Evolutionary conservation across 2,888 invertebrate species (phyloP).

Genomic region (Ashinkailepas kermadecensis): DNA sequence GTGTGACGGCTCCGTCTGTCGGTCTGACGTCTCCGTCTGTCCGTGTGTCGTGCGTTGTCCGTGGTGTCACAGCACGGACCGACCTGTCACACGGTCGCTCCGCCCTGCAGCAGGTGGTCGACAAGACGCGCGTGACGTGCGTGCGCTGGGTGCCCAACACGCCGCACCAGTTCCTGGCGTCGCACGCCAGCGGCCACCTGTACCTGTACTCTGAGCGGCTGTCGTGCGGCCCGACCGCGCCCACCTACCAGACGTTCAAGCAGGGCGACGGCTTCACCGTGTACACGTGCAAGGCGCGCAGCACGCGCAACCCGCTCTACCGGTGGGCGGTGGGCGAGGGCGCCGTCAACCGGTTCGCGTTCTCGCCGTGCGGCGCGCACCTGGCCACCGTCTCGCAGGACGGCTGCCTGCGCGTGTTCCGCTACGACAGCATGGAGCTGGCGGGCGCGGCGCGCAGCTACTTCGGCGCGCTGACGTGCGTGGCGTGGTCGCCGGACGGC

Average conservation of each 20-base stretch:
- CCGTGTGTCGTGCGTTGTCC: too few species aligned
- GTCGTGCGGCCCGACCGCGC: constrained; percentile 78
- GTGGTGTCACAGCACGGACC: too few species aligned
- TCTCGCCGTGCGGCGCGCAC: constrained; percentile 88
- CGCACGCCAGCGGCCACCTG: constrained; percentile 91
- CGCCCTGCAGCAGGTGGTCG: constrained; percentile 54
- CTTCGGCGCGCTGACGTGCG: constrained; percentile 95
- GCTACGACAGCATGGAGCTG: constrained; percentile 95
- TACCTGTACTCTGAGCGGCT: constrained; percentile 97
- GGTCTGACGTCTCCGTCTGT: too few species aligned
- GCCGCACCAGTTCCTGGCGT: constrained; percentile 83
- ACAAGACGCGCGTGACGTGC: constrained; percentile 91
- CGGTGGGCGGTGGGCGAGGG: constrained; percentile 75
- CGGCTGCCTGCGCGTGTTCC: constrained; percentile 90
- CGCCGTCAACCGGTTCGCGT: constrained; percentile 92
- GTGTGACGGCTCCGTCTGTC: too few species aligned
- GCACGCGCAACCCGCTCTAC: constrained; percentile 89
- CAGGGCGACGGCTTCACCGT: constrained; percentile 89
- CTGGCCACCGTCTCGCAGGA: constrained; percentile 91
- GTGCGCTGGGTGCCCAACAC: constrained; percentile 96
- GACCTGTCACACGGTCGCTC: too few species aligned
- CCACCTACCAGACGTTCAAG: constrained; percentile 91
- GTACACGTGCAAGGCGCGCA: constrained; percentile 92
- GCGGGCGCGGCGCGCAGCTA: constrained; percentile 89
- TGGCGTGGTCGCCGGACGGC: constrained; percentile 96